phyloP scores from a whole-genome alignment of 1,140 invertebrate species.

The Lerema accius region DNA sequence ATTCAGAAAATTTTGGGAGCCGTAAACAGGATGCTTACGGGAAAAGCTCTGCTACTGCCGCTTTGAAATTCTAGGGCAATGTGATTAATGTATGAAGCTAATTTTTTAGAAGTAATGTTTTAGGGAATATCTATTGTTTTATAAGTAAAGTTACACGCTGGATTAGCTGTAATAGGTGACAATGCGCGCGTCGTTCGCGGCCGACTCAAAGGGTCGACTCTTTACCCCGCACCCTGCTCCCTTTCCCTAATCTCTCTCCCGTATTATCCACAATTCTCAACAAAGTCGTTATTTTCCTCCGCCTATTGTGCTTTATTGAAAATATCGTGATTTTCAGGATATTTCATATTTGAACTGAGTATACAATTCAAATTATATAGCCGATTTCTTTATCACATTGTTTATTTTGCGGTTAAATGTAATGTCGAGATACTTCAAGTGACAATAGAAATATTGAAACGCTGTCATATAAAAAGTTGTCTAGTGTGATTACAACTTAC shows the following conservation, averaged over 20 bases:
- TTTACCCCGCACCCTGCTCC: constrained; percentile 16
- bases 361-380: constrained; percentile 18
- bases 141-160: neutral
- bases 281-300: constrained; percentile 35
- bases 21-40: constrained; percentile 2
- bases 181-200: constrained; percentile 52
- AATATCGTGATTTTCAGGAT: constrained; percentile 28
- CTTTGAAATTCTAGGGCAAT: neutral
- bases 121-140: neutral
- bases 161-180: constrained; percentile 21
- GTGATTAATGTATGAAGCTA: neutral
- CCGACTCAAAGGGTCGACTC: constrained; percentile 35
- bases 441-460: no score
- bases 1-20: constrained; percentile 28
- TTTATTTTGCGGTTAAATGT: constrained; percentile 19
- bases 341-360: constrained; percentile 20
- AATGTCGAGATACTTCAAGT: no score
- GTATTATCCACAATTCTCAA: constrained; percentile 48
- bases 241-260: constrained; percentile 41
- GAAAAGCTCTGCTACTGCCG: no score
- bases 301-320: constrained; percentile 40
- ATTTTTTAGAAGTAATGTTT: constrained; percentile 13
- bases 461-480: no score
- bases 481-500: no score
- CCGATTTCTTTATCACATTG: neutral